Percentiles rank a stretch among this genome's conserved stretches.
Evolutionary conservation across 2,113 vertebrate species (phyloP).

Genomic region (Origma solitaria): DNA sequence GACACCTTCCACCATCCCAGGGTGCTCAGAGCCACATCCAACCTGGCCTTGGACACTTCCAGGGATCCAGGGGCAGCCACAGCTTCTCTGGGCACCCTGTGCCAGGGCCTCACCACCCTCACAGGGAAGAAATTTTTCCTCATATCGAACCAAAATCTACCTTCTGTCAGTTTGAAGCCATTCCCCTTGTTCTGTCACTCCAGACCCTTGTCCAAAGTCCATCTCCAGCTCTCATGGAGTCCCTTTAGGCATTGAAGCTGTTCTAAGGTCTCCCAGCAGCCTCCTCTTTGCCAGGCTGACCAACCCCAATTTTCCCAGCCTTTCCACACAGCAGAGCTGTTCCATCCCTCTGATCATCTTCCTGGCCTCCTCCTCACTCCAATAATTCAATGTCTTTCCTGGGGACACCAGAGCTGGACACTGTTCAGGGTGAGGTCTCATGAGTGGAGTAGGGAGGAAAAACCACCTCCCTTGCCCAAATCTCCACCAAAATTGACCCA

Average conservation of each 20-base stretch:
- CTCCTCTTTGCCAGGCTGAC: neutral
- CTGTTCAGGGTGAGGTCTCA: neutral
- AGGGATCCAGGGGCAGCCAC: neutral
- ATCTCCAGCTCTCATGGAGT: neutral
- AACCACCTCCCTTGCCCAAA: neutral
- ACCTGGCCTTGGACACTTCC: neutral
- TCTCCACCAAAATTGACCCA: neutral
- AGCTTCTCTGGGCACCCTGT: neutral
- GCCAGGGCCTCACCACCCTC: accelerated
- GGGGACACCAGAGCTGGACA: neutral
- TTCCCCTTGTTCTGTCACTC: neutral
- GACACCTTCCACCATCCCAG: neutral
- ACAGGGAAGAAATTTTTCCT: neutral
- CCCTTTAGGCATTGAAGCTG: neutral
- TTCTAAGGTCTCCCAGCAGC: neutral
- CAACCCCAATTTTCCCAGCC: neutral
- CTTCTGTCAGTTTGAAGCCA: neutral
- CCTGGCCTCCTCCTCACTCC: neutral
- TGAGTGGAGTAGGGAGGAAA: too few species aligned
- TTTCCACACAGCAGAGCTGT: neutral
- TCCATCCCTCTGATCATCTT: neutral
- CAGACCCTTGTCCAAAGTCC: too few species aligned
- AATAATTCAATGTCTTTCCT: neutral
- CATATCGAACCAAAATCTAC: neutral
- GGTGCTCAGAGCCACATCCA: accelerated